These are phyloP conservation scores for Clinocottus analis DNA, from an alignment of 2,113 vertebrate species.

Conservation along the genomic window DNA sequence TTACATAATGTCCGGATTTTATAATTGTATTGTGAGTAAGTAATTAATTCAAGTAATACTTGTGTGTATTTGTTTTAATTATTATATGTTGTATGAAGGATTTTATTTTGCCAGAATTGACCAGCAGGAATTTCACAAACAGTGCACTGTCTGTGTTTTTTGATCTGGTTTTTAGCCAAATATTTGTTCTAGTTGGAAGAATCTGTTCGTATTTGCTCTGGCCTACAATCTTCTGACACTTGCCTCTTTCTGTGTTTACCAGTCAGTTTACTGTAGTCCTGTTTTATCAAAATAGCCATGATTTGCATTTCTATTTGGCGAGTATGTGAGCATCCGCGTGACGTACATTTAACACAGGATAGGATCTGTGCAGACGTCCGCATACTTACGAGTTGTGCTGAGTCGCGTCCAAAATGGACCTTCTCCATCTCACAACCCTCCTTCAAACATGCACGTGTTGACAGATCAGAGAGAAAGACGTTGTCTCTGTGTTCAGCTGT, in stretches of 20 bases:
- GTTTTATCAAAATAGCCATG: not conserved
- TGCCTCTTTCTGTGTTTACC: not conserved
- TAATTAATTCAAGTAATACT: not conserved
- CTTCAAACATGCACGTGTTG: not conserved
- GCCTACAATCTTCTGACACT: not conserved
- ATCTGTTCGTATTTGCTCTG: not conserved
- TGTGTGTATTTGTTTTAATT: not conserved
- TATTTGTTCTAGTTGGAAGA: not conserved
- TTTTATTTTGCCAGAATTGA: too few relatives aligned
- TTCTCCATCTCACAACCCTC: too few relatives aligned
- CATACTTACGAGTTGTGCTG: not conserved
- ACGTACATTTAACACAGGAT: too few relatives aligned
- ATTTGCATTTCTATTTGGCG: not conserved
- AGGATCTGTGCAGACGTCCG: too few relatives aligned
- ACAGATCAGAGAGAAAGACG: not conserved
- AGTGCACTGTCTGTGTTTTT: not conserved
- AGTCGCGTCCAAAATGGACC: not conserved
- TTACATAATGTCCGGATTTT: not conserved
- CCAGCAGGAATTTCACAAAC: not conserved
- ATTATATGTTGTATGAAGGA: not conserved
- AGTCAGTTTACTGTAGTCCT: not conserved
- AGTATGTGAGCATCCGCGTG: too few relatives aligned
- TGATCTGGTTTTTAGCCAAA: constrained; percentile 11
- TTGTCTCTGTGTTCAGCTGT: not conserved
- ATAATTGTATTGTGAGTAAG: not conserved